Base-by-base conservation (phyloP, 2,797 vertebrate species). In the Spea hammondii region DNA sequence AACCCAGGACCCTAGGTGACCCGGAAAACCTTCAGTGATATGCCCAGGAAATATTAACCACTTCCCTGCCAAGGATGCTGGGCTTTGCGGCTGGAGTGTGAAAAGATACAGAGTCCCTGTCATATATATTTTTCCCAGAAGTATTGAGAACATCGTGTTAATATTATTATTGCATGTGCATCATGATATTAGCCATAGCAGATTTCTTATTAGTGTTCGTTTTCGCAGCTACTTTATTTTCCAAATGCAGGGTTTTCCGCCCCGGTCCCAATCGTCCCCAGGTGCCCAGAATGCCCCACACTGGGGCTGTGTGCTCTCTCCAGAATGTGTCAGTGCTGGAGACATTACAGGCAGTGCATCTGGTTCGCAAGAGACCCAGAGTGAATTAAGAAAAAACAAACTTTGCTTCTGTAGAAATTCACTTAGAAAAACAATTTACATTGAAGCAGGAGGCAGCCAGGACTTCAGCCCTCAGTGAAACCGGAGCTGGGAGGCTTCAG, bases 271-370 rank as follows among this genome's bases (percentile, higher is more conserved):
- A 32, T 32, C 32, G 32, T 32, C 32, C 32, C 32, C 32, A 32
- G 32, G 32, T 32, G 32, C 32, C 32, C 32, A 32, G 32, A 32
- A 32, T 32, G 32, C 32, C 32, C 32, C 2, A 32, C 32, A 32
- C 32, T 32, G 32, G 32, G 32, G 32, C 32, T 32, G 32, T 32
- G 32, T 32, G 32, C 55, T n/a, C 65, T 66, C 74, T 84, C 87
- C 83, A 74, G 86, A 87, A 83, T 83, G 84, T 78, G 85, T 87
- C 87, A 83, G 86, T 86, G 86, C 83, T 82, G 84, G 88, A 89
- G 85, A 87, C 88, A 86, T 88, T 89, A 87, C 89, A 89, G 88
- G 82, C 84, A 85, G 86, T 89, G 88, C 89, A 91, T 89, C 90
- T 90, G 91, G 86, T 89, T 91, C 87, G 76, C 89, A 90, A 86